Evolutionary conservation across 2,888 invertebrate species (phyloP).

Genomic region (Acanthosepion esculentum): DNA sequence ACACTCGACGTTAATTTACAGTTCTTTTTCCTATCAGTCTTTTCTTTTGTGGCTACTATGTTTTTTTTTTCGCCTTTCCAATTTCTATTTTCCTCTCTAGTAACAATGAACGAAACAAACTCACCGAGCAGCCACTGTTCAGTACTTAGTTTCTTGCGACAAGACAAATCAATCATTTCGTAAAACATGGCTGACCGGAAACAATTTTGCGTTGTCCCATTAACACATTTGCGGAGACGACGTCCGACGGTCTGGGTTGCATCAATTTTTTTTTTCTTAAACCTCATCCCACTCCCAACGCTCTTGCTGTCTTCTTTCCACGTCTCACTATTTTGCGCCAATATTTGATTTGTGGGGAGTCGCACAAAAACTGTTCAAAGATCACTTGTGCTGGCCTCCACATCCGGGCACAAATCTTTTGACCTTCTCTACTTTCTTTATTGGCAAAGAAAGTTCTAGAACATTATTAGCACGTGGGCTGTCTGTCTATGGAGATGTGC

Average conservation of each 20-base stretch:
- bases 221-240: background rate
- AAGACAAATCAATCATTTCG: background rate
- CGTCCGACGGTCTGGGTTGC: background rate
- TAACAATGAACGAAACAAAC: no score
- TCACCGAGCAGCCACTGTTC: background rate
- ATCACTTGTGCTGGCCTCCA: background rate
- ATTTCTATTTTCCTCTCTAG: no score
- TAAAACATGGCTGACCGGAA: background rate
- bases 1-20: background rate
- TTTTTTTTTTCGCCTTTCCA: background rate
- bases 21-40: background rate
- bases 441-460: background rate
- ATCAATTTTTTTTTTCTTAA: background rate
- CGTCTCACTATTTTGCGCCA: background rate
- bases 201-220: conserved; percentile 7
- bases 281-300: background rate
- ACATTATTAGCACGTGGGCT: background rate
- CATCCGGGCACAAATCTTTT: background rate
- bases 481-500: background rate
- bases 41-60: background rate
- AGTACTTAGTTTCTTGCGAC: background rate
- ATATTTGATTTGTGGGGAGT: background rate
- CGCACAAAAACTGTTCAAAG: background rate
- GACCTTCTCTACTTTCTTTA: background rate
- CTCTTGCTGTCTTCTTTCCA: background rate